A percentile compares a stretch with the other conserved stretches of the same genome.
Conservation (phyloP, 2,888 invertebrate genomes). For the Leptinotarsa juncta region DNA sequence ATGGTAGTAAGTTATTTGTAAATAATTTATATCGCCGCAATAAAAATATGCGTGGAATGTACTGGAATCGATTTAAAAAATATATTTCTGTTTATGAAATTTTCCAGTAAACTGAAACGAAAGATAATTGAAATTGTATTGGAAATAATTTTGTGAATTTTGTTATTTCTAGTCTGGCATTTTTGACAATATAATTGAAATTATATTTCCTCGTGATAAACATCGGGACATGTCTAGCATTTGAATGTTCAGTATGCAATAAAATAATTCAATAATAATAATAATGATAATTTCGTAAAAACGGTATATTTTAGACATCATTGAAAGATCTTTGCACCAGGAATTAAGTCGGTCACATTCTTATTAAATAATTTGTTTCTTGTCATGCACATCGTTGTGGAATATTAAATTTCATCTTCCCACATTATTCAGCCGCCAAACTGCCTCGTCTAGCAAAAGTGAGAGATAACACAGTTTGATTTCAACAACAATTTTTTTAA, state of each 20-base stretch:
- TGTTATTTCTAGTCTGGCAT: not conserved
- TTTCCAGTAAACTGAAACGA: not conserved
- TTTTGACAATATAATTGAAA: not conserved
- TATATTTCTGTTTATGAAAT: not conserved
- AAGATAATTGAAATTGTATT: not conserved
- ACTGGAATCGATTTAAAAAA: not conserved
- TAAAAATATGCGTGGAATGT: not conserved
- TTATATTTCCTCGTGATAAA: not conserved
- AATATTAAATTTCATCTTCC: constrained; percentile 24
- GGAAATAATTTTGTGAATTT: not conserved
- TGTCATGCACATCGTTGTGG: constrained; percentile 21
- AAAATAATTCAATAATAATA: too few relatives aligned
- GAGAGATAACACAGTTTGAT: constrained; percentile 18
- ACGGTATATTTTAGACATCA: too few relatives aligned
- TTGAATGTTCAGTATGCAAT: too few relatives aligned
- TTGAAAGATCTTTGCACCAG: not conserved
- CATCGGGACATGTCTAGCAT: too few relatives aligned
- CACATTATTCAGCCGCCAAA: constrained; percentile 18
- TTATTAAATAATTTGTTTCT: constrained; percentile 28
- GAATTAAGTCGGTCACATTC: constrained; percentile 32
- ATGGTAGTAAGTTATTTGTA: not conserved
- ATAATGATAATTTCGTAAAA: too few relatives aligned
- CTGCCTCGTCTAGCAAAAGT: constrained; percentile 17
- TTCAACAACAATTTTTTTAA: constrained; percentile 11
- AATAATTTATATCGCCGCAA: not conserved